Evolutionary conservation across 1,140 invertebrate genomes (phyloP).

Genomic region (Anagrus nilaparvatae): DNA sequence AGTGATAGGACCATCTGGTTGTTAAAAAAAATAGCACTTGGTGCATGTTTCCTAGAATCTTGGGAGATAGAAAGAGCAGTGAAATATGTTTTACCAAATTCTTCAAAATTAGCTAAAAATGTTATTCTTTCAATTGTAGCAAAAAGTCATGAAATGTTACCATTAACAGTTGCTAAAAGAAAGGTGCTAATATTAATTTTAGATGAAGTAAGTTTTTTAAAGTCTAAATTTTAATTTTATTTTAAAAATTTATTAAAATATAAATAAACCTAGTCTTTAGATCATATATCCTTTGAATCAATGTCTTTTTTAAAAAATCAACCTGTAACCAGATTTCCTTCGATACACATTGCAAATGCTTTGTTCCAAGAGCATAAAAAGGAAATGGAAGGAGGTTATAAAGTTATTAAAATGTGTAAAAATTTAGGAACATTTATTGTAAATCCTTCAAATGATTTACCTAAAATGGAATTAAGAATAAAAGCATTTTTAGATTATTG

Average conservation of each 20-base stretch:
- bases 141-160: constrained; percentile 31
- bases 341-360: constrained; percentile 56
- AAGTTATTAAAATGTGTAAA: constrained; percentile 33
- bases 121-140: constrained; percentile 32
- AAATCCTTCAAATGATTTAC: constrained; percentile 59
- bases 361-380: constrained; percentile 53
- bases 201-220: constrained; percentile 46
- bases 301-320: constrained; percentile 50
- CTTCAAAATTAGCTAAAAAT: constrained; percentile 40
- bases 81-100: constrained; percentile 33
- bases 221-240: constrained; percentile 10
- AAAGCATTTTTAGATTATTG: constrained; percentile 51
- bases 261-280: constrained; percentile 46
- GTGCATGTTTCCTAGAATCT: constrained; percentile 27
- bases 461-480: constrained; percentile 57
- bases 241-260: constrained; percentile 2
- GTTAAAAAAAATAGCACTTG: constrained; percentile 39
- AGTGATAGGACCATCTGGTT: constrained; percentile 38
- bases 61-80: constrained; percentile 40
- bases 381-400: constrained; percentile 47
- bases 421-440: constrained; percentile 47
- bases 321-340: constrained; percentile 62
- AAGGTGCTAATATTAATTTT: constrained; percentile 53
- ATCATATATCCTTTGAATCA: constrained; percentile 66
- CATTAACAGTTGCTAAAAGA: constrained; percentile 39